These are phyloP conservation scores for Lumbricus terrestris DNA, from an alignment of 2,888 invertebrate genomes.

Conservation along the genomic window DNA sequence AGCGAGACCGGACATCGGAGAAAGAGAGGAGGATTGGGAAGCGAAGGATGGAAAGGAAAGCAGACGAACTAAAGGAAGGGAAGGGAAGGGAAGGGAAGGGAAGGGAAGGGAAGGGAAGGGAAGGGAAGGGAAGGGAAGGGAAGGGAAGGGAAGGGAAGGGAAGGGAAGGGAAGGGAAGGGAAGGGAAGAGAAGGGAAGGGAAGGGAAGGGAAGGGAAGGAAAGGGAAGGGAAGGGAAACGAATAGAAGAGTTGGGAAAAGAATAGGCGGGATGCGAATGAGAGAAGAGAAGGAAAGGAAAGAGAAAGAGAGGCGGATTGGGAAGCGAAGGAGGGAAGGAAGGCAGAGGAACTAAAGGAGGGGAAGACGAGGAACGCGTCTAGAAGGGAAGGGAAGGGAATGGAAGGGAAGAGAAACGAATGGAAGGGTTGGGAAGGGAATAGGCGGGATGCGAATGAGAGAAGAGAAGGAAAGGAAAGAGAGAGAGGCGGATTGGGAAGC, in stretches of 20 bases:
- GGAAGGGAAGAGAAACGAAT: too few species aligned
- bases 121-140: background rate
- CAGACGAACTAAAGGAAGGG: background rate
- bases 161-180: background rate
- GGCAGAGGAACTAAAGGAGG: background rate
- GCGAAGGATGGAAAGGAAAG: background rate
- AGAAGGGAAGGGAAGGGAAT: too few species aligned
- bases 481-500: background rate
- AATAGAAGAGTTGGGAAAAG: background rate
- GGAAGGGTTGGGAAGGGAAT: too few species aligned
- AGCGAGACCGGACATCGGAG: background rate
- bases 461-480: too few species aligned
- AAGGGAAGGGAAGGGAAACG: background rate
- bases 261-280: background rate
- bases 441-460: too few species aligned
- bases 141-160: background rate
- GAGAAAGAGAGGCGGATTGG: background rate
- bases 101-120: background rate
- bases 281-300: background rate
- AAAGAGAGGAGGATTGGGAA: background rate
- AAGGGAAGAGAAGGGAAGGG: background rate
- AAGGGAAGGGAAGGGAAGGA: background rate
- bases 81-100: background rate
- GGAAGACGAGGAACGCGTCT: too few species aligned
- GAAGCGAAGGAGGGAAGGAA: too few species aligned